A percentile compares a stretch with the other conserved stretches of the same genome.
Evolutionary conservation across 1,140 invertebrate species (phyloP).

Genomic region (Palaemon carinicauda): DNA sequence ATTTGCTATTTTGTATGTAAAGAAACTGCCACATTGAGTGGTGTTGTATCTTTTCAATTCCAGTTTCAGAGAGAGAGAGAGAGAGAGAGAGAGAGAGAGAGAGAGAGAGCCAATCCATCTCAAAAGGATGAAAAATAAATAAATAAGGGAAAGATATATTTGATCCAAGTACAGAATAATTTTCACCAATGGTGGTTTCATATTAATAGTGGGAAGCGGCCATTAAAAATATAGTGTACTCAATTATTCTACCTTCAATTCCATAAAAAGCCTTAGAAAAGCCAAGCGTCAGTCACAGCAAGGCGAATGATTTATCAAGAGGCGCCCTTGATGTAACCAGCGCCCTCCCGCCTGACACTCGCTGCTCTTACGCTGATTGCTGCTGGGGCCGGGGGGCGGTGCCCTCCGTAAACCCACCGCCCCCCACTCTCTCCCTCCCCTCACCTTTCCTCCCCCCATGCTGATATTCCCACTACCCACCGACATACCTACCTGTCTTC

Average conservation of each 20-base stretch:
- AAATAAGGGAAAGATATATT: no score
- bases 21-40: no score
- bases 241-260: constrained; percentile 55
- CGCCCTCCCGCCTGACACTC: constrained; percentile 13
- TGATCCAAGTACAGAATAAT: background rate
- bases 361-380: constrained; percentile 52
- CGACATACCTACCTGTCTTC: no score
- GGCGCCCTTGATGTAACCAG: constrained; percentile 50
- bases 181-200: background rate
- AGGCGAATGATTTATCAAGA: constrained; percentile 53
- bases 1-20: no score
- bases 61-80: no score
- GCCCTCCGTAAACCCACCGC: no score
- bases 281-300: constrained; percentile 41
- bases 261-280: constrained; percentile 57
- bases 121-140: no score
- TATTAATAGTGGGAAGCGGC: constrained; percentile 42
- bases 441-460: constrained; percentile 26
- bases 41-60: no score
- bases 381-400: background rate
- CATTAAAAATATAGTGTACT: constrained; percentile 41
- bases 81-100: no score
- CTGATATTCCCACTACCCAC: background rate
- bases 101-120: no score
- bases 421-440: background rate